phyloP scores from a whole-genome alignment of 2,113 vertebrate species.

The sheep (Ovis aries) region ARS-UI_Ramb_v3.0 NC_056061.1:42465001-42465500 shows the following conservation, averaged over 20 bases:
- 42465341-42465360: neutral
- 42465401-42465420: neutral
- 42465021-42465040: neutral
- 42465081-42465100: neutral
- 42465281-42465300: neutral
- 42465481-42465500: neutral
- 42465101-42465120: neutral
- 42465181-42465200: neutral
- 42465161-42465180: neutral
- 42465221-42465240: neutral
- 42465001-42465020: slow-evolving; percentile 18
- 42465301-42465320: neutral
- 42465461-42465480: neutral
- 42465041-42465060: neutral
- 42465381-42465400: neutral
- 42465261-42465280: neutral
- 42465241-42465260: neutral
- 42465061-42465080: slow-evolving; percentile 7
- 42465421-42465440: neutral
- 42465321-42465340: neutral
- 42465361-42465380: neutral
- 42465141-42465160: neutral
- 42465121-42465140: neutral
- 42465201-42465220: neutral
- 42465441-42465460: neutral